phyloP scores from a whole-genome alignment of 2,888 invertebrate genomes.

The Diadegma fenestrale region DNA sequence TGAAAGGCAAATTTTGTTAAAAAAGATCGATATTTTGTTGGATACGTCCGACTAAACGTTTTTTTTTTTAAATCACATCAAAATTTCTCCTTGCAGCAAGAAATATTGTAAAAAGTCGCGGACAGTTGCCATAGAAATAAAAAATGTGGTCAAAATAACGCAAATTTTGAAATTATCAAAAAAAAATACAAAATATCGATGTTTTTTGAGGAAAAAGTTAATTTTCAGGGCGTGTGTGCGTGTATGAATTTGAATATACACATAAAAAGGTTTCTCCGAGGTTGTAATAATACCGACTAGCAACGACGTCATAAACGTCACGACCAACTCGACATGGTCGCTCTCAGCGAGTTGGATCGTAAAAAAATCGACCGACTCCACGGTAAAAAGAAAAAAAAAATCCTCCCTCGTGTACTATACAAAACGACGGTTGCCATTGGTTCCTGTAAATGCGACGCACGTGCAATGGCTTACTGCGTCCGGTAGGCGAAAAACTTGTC shows the following conservation, averaged over 20 bases:
- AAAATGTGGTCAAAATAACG: no score
- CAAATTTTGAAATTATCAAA: no score
- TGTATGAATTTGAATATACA: neutral
- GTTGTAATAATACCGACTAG: conserved; percentile 48
- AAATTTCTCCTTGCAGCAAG: no score
- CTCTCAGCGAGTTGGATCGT: conserved; percentile 45
- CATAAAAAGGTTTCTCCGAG: conserved; percentile 8
- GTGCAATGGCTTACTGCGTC: neutral
- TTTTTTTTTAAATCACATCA: no score
- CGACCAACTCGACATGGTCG: conserved; percentile 49
- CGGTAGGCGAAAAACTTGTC: conserved; percentile 4
- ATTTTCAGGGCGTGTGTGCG: no score
- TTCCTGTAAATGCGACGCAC: neutral
- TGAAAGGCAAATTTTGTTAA: no score
- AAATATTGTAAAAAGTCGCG: no score
- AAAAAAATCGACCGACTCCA: conserved; percentile 50
- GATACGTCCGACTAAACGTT: no score
- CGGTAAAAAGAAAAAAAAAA: neutral
- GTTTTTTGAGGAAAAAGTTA: no score
- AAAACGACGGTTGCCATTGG: conserved; percentile 2
- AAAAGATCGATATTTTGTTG: no score
- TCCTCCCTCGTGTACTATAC: neutral
- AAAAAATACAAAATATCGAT: no score
- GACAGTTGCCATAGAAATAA: no score
- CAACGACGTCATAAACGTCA: conserved; percentile 62